These are phyloP conservation scores for Xenopus borealis DNA, from an alignment of 2,113 vertebrate species.

Conservation along the genomic window DNA sequence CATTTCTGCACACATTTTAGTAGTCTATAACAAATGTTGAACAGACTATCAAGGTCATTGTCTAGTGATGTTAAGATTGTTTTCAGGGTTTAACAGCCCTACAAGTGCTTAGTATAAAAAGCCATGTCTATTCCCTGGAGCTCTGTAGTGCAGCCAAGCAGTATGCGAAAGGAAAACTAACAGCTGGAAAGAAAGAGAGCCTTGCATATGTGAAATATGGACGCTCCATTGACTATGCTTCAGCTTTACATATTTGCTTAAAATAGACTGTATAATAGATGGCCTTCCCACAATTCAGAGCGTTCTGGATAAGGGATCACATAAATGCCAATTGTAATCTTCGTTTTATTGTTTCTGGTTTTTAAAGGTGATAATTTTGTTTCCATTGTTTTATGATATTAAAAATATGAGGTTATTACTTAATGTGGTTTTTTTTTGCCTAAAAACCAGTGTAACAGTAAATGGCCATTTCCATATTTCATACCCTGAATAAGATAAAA, in stretches of 20 bases:
- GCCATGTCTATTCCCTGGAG: slow-evolving; percentile 44
- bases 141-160: slow-evolving; percentile 44
- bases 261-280: no score
- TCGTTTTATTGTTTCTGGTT: no score
- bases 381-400: no score
- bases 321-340: no score
- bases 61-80: slow-evolving; percentile 50
- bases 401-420: no score
- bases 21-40: slow-evolving; percentile 57
- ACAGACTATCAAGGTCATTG: slow-evolving; percentile 58
- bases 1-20: slow-evolving; percentile 71
- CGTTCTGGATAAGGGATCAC: no score
- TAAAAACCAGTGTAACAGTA: no score
- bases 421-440: no score
- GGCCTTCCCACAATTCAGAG: no score
- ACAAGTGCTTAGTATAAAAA: slow-evolving; percentile 53
- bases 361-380: no score
- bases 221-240: background rate
- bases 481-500: no score
- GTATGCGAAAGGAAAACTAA: slow-evolving; percentile 44
- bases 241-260: slow-evolving; percentile 1
- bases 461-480: no score
- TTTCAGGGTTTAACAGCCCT: slow-evolving; percentile 53
- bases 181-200: slow-evolving; percentile 31
- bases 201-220: slow-evolving; percentile 8